Evolutionary conservation across 2,113 vertebrate genomes (phyloP).

Genomic region (Phylloscopus trochilus): DNA sequence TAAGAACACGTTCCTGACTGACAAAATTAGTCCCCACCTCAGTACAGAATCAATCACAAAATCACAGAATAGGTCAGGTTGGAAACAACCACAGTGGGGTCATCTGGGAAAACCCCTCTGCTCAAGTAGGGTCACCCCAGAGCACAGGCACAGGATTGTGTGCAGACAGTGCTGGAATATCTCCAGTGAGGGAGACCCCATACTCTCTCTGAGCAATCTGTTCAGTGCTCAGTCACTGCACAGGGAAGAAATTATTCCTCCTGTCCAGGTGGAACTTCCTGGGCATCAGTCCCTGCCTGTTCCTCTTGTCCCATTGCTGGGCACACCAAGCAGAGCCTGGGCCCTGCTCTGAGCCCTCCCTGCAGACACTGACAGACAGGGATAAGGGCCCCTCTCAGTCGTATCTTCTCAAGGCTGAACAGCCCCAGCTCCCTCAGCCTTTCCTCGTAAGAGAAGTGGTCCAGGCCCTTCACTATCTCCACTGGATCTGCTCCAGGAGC

Average conservation of each 20-base stretch:
- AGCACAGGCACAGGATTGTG: background rate
- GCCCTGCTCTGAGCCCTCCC: background rate
- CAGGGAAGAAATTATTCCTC: background rate
- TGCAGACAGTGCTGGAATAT: background rate
- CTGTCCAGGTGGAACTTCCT: background rate
- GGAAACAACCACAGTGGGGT: background rate
- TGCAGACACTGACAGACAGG: background rate
- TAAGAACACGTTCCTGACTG: background rate
- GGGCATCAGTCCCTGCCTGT: accelerated
- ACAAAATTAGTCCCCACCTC: background rate
- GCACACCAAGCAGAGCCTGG: background rate
- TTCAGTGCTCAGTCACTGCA: accelerated
- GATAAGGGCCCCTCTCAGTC: background rate
- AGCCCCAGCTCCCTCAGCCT: background rate
- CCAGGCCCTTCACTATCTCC: background rate
- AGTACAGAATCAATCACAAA: background rate
- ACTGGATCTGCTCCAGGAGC: background rate
- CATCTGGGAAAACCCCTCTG: background rate
- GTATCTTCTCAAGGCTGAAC: accelerated
- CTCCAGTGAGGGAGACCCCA: background rate
- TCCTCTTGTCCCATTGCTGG: background rate
- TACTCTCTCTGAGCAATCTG: background rate
- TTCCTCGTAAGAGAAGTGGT: background rate
- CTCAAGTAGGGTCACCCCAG: background rate
- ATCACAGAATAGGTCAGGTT: background rate